Conservation (phyloP, 2,888 invertebrate species). For the Xestia c-nigrum region DNA sequence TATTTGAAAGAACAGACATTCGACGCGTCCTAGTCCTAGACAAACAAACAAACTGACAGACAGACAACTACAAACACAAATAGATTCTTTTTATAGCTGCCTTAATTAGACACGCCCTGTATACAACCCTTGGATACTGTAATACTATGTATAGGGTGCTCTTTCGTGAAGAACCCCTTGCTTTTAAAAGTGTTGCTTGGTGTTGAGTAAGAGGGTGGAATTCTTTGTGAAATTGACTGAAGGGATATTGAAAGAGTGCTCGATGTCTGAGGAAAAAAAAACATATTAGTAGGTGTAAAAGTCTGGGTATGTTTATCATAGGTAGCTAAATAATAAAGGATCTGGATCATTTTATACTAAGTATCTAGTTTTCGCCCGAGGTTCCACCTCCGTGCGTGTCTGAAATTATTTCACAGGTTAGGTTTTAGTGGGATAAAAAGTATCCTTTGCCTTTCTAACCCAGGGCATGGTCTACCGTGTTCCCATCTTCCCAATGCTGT, state of each 20-base stretch:
- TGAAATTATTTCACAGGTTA: no score
- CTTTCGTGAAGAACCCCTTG: constrained; percentile 34
- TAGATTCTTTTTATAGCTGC: constrained; percentile 65
- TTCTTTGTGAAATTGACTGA: constrained; percentile 15
- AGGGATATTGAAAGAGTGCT: background rate
- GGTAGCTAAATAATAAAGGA: background rate
- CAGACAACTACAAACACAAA: constrained; percentile 65
- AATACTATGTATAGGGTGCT: constrained; percentile 6
- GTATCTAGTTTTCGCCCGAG: no score
- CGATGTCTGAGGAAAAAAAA: background rate
- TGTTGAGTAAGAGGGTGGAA: background rate
- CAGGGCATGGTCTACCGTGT: background rate
- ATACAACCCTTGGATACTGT: constrained; percentile 36
- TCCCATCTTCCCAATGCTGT: background rate
- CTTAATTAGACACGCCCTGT: constrained; percentile 58
- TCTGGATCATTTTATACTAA: no score
- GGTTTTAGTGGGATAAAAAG: background rate
- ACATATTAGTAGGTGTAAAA: no score
- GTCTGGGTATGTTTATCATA: background rate
- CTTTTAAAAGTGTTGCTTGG: constrained; percentile 7
- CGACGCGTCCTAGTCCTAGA: constrained; percentile 65
- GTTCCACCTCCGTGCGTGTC: background rate
- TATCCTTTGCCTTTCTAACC: background rate
- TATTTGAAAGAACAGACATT: constrained; percentile 55
- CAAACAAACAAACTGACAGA: constrained; percentile 73